phyloP scores from a whole-genome alignment of 1,140 invertebrate species.

The Bicyclus anynana region DNA sequence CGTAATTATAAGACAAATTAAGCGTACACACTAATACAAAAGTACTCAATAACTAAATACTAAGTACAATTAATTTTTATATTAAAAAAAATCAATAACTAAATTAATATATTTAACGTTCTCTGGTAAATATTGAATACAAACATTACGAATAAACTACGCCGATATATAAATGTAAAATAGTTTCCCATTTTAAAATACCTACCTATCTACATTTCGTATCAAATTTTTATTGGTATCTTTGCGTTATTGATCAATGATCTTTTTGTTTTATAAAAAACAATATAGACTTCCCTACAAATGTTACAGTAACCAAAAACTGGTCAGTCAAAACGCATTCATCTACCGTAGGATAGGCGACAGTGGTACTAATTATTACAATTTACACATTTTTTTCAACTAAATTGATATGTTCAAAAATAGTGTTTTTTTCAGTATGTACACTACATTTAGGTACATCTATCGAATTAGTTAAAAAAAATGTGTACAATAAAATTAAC shows the following conservation, averaged over 20 bases:
- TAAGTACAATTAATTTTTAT: constrained; percentile 20
- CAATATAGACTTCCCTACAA: constrained; percentile 26
- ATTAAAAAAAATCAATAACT: constrained; percentile 25
- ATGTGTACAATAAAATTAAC: no score
- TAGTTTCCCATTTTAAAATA: constrained; percentile 72
- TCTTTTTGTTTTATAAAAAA: constrained; percentile 36
- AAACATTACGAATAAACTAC: constrained; percentile 46
- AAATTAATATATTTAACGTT: constrained; percentile 33
- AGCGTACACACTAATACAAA: constrained; percentile 30
- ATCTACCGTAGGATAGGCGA: constrained; percentile 19
- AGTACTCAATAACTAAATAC: constrained; percentile 25
- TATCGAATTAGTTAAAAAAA: no score
- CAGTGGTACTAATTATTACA: neutral
- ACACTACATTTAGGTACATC: no score
- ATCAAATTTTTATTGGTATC: constrained; percentile 66
- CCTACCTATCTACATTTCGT: constrained; percentile 74
- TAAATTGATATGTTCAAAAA: no score
- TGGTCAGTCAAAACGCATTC: constrained; percentile 23
- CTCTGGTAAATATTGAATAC: constrained; percentile 43
- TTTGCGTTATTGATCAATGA: constrained; percentile 28
- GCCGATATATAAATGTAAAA: constrained; percentile 59
- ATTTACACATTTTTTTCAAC: no score
- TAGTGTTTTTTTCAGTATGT: no score
- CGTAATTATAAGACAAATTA: constrained; percentile 22
- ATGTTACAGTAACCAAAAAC: constrained; percentile 32